These are phyloP conservation scores for Platyscapa corneri DNA, from an alignment of 1,140 invertebrate genomes.

Conservation along the genomic window DNA sequence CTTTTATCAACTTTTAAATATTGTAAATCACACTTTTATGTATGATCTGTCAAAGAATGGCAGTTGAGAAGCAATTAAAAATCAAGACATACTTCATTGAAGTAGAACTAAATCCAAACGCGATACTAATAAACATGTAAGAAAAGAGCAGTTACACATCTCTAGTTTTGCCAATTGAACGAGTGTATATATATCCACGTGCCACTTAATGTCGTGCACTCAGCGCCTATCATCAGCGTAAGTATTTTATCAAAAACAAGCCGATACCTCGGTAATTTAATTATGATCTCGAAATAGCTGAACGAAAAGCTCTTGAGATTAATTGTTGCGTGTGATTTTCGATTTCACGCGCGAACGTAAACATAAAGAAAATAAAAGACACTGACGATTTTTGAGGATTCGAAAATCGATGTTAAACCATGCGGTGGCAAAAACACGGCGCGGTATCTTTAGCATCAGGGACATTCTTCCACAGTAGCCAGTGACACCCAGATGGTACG, in stretches of 20 bases:
- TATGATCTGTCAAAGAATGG: background rate
- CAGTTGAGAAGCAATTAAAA: background rate
- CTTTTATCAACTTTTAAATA: background rate
- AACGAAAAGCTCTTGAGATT: background rate
- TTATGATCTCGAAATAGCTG: slow-evolving; percentile 27
- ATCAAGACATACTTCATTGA: background rate
- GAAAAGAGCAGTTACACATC: slow-evolving; percentile 1
- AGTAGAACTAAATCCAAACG: background rate
- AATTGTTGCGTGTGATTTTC: background rate
- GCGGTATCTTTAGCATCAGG: slow-evolving; percentile 68
- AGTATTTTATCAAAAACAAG: slow-evolving; percentile 41
- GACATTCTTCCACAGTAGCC: slow-evolving; percentile 65
- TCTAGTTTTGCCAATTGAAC: slow-evolving; percentile 30
- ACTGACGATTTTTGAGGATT: background rate
- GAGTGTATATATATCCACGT: background rate
- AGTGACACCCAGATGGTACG: slow-evolving; percentile 58
- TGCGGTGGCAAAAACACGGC: slow-evolving; percentile 47
- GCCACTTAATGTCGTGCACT: background rate
- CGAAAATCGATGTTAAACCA: slow-evolving; percentile 61
- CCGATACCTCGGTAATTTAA: slow-evolving; percentile 45
- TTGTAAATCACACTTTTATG: slow-evolving; percentile 2
- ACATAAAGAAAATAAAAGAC: background rate
- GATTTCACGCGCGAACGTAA: background rate
- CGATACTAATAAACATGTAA: slow-evolving; percentile 27
- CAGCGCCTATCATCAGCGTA: background rate